Conservation (phyloP, 2,113 vertebrate species). For the Oreochromis aureus region DNA sequence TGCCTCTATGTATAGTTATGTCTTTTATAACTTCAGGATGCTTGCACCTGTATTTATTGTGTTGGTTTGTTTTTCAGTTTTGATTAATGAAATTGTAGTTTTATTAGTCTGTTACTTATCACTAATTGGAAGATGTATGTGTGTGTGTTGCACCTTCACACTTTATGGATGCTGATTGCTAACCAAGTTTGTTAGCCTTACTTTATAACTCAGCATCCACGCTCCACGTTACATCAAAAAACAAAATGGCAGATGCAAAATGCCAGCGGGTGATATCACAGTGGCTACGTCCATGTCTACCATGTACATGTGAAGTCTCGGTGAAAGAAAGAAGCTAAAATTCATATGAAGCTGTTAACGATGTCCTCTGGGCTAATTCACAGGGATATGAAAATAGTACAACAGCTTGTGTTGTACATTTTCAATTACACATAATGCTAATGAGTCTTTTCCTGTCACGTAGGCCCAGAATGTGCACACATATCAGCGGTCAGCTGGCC, state of each 20-base stretch:
- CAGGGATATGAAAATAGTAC: not conserved
- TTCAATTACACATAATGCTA: not conserved
- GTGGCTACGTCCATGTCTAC: not conserved
- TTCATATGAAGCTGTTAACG: not conserved
- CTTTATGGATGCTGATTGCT: not conserved
- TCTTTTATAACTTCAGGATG: not conserved
- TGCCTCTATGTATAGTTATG: not conserved
- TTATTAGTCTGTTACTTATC: not conserved
- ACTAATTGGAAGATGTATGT: not conserved
- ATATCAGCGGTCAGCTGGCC: not conserved
- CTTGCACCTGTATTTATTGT: rapidly evolving
- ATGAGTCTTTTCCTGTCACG: not conserved
- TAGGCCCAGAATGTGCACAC: not conserved
- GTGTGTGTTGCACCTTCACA: not conserved
- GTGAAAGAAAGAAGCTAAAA: not conserved
- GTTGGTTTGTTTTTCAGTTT: not conserved
- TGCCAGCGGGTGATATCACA: not conserved
- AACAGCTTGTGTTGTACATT: not conserved
- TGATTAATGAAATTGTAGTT: not conserved
- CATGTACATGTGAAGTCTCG: not conserved
- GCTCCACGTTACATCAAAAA: not conserved
- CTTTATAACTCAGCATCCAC: not conserved
- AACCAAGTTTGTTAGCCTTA: not conserved
- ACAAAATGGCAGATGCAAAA: not conserved
- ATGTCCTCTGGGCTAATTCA: not conserved